Conservation (phyloP, 2,888 invertebrate species). For the Leptopilina drosophilae region DNA sequence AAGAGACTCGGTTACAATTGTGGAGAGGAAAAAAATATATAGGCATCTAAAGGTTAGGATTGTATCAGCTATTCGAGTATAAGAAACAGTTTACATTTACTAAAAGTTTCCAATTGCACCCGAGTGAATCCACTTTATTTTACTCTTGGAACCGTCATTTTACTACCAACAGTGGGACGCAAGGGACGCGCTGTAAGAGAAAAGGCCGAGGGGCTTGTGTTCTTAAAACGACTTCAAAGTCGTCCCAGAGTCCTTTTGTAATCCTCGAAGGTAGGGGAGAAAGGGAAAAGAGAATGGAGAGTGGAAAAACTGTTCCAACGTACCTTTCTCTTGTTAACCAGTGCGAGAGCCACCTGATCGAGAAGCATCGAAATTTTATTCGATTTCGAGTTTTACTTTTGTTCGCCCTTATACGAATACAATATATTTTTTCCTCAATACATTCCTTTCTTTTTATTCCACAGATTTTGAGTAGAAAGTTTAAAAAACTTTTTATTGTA, state of each 20-base stretch:
- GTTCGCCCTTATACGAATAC: slow-evolving; percentile 9
- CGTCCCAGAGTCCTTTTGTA: slow-evolving; percentile 54
- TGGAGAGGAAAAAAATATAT: slow-evolving; percentile 45
- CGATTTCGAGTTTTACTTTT: slow-evolving; percentile 26
- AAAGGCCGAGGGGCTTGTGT: slow-evolving; percentile 25
- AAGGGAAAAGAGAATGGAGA: neutral
- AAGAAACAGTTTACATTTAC: slow-evolving; percentile 71
- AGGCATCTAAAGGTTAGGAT: slow-evolving; percentile 64
- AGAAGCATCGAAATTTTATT: slow-evolving; percentile 39
- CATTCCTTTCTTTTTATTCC: slow-evolving; percentile 1
- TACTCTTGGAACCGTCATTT: slow-evolving; percentile 64
- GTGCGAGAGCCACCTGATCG: slow-evolving; percentile 42
- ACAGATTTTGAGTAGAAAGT: no score
- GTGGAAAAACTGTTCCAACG: slow-evolving; percentile 25
- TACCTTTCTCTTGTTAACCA: slow-evolving; percentile 23
- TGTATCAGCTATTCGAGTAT: slow-evolving; percentile 64
- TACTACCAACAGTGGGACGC: slow-evolving; percentile 55
- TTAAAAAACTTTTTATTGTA: no score
- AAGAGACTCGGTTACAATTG: slow-evolving; percentile 47
- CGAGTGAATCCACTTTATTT: slow-evolving; percentile 65
- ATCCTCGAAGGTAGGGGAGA: slow-evolving; percentile 43
- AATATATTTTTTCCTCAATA: slow-evolving; percentile 35
- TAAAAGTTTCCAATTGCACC: slow-evolving; percentile 69
- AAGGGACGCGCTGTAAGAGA: neutral
- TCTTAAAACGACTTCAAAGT: slow-evolving; percentile 63